These are phyloP conservation scores for Fukomys damarensis DNA, from an alignment of 2,113 vertebrate species.

Conservation along the genomic window DNA sequence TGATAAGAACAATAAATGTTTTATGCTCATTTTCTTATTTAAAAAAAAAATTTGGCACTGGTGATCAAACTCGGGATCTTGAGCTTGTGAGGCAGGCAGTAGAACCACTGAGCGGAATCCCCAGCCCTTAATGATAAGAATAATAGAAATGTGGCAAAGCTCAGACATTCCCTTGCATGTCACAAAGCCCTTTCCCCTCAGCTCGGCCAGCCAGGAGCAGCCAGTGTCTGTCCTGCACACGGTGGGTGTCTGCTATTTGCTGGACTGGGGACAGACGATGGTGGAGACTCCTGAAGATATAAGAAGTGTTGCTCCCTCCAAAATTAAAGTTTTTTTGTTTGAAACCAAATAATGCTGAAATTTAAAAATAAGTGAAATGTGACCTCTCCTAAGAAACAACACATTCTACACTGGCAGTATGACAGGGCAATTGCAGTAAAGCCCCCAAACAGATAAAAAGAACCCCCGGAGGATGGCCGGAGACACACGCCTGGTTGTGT, in stretches of 20 bases:
- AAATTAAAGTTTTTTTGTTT: conserved; percentile 21
- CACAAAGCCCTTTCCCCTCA: not conserved
- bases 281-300: not conserved
- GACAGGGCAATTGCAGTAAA: not conserved
- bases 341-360: not conserved
- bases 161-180: not conserved
- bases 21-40: no score
- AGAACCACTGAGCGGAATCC: no score
- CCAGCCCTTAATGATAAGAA: not conserved
- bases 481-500: not conserved
- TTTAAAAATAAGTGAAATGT: not conserved
- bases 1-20: no score
- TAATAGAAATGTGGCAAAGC: not conserved
- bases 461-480: not conserved
- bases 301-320: not conserved
- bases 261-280: not conserved
- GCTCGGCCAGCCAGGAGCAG: accelerated
- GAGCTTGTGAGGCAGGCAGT: no score
- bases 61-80: no score
- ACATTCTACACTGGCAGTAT: not conserved
- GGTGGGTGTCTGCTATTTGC: not conserved
- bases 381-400: not conserved
- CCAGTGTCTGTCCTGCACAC: not conserved
- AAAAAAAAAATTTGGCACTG: no score
- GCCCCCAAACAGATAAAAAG: not conserved